Conservation (phyloP, 2,797 vertebrate species). For the Hippocampus kuda region DNA sequence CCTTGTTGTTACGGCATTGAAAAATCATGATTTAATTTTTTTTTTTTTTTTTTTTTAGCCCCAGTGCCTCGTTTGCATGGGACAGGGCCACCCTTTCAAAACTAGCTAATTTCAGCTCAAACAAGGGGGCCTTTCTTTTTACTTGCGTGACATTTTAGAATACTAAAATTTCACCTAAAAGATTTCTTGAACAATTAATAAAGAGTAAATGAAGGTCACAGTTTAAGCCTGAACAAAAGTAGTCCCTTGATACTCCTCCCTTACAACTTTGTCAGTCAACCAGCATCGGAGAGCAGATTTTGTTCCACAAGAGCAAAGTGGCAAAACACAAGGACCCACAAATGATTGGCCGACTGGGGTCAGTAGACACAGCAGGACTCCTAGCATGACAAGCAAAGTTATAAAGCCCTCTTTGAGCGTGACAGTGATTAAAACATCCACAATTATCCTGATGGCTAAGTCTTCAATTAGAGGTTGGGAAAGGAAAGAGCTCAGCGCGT, state of each 20-base stretch:
- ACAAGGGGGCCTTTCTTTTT: too few relatives aligned
- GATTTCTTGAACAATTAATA: background rate
- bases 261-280: background rate
- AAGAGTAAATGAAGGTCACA: background rate
- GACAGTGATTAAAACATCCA: constrained; percentile 42
- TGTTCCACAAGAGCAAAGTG: constrained; percentile 17
- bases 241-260: background rate
- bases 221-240: background rate
- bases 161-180: background rate
- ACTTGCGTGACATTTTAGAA: too few relatives aligned
- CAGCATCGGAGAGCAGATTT: background rate
- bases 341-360: constrained; percentile 43
- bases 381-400: constrained; percentile 37
- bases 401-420: constrained; percentile 41
- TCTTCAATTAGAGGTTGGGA: constrained; percentile 37
- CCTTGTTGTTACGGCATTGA: too few relatives aligned
- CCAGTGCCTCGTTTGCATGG: too few relatives aligned
- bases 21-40: too few relatives aligned
- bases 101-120: background rate
- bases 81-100: background rate
- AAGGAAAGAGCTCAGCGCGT: constrained; percentile 28
- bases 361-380: constrained; percentile 40
- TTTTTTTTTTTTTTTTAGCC: too few relatives aligned
- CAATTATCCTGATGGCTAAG: constrained; percentile 38
- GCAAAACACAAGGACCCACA: constrained; percentile 32